Conservation (phyloP, 2,797 vertebrate genomes). For the Danio jaintianensis region DNA sequence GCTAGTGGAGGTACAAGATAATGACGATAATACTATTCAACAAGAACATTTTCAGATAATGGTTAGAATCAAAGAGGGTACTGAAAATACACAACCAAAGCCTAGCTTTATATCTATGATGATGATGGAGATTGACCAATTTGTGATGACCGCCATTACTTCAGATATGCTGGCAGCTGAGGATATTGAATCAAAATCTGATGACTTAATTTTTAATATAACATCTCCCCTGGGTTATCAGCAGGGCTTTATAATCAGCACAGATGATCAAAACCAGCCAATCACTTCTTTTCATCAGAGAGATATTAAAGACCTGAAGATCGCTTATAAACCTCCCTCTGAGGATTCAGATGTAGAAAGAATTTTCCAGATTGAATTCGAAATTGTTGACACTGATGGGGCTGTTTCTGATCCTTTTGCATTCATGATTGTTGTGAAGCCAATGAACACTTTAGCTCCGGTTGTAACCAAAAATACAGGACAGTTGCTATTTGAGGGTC, state of each 20-base stretch:
- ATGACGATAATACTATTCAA: constrained; percentile 72
- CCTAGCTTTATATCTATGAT: constrained; percentile 84
- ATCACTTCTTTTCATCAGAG: constrained; percentile 88
- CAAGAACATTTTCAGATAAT: constrained; percentile 87
- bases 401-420: constrained; percentile 85
- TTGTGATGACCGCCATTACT: constrained; percentile 86
- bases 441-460: constrained; percentile 86
- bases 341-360: constrained; percentile 79
- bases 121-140: constrained; percentile 88
- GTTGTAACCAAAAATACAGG: constrained; percentile 83
- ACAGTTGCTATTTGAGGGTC: constrained; percentile 87
- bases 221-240: constrained; percentile 72
- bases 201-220: constrained; percentile 87
- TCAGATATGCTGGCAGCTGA: constrained; percentile 85
- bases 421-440: constrained; percentile 88
- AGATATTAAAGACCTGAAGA: constrained; percentile 87
- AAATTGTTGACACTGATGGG: constrained; percentile 84
- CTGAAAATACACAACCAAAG: constrained; percentile 79
- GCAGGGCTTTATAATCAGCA: constrained; percentile 86
- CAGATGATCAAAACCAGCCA: constrained; percentile 83
- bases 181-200: constrained; percentile 80
- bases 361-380: constrained; percentile 88
- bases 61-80: constrained; percentile 82
- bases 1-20: constrained; percentile 81
- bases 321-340: constrained; percentile 86